Evolutionary conservation across 2,113 vertebrate genomes (phyloP).

Genomic region (Odontophorus gujanensis): DNA sequence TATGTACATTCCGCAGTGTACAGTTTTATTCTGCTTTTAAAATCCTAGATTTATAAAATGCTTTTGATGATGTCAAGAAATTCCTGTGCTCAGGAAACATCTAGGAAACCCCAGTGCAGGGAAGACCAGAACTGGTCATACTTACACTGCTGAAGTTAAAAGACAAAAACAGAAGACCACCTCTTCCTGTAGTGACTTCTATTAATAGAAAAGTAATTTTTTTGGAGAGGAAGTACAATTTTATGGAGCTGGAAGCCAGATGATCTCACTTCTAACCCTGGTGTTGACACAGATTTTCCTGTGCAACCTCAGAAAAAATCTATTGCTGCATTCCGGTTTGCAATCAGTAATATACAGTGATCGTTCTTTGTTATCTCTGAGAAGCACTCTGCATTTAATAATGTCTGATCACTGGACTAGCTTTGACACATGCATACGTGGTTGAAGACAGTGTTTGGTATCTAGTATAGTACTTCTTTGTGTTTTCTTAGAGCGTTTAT

Average conservation of each 20-base stretch:
- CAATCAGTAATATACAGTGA: constrained; percentile 10
- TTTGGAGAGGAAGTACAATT: constrained; percentile 37
- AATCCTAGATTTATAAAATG: neutral
- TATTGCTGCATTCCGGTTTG: constrained; percentile 7
- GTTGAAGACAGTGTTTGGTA: neutral
- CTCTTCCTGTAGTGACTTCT: constrained; percentile 35
- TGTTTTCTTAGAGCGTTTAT: neutral
- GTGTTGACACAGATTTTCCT: constrained; percentile 58
- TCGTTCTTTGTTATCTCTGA: neutral
- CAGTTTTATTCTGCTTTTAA: neutral
- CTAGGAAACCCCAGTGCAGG: neutral
- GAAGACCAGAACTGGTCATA: neutral
- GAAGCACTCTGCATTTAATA: neutral
- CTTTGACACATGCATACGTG: neutral
- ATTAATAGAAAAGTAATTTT: constrained; percentile 40
- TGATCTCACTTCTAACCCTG: constrained; percentile 49
- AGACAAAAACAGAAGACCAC: constrained; percentile 1
- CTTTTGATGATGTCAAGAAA: neutral
- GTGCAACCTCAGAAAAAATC: constrained; percentile 17
- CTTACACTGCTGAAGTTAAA: constrained; percentile 31
- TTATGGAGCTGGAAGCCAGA: constrained; percentile 53
- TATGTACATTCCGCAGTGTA: neutral
- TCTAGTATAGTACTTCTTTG: neutral
- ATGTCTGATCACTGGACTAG: neutral
- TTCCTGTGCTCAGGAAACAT: neutral